These are phyloP conservation scores for Lepidiolamprologus cunningtoni DNA, from an alignment of 2,113 vertebrate genomes.

Conservation along the genomic window DNA sequence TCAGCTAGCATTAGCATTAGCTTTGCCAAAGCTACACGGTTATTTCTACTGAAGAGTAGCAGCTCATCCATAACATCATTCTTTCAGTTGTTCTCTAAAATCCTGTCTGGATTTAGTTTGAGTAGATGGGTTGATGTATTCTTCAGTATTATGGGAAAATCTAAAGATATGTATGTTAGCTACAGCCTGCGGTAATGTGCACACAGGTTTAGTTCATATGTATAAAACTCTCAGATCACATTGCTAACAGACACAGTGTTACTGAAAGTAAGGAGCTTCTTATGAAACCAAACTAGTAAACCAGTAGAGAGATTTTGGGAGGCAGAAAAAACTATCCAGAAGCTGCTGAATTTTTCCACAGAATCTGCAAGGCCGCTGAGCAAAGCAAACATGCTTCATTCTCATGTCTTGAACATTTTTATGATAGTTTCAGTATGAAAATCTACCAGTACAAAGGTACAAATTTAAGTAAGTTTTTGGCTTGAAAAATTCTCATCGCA, in stretches of 20 bases:
- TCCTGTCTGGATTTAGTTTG: not conserved
- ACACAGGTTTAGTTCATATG: rapidly evolving
- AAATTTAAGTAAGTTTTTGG: not conserved
- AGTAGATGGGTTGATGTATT: not conserved
- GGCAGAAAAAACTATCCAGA: not conserved
- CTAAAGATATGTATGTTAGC: not conserved
- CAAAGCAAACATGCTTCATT: not conserved
- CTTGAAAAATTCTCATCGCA: not conserved
- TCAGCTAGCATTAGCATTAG: not conserved
- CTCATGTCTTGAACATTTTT: not conserved
- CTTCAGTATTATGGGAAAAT: rapidly evolving
- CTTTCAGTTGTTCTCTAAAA: not conserved
- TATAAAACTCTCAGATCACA: not conserved
- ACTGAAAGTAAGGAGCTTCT: not conserved
- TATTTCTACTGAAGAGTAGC: not conserved
- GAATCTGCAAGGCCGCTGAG: not conserved
- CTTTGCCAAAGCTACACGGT: not conserved
- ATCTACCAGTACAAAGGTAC: not conserved
- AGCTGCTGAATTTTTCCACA: not conserved
- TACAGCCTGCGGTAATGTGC: not conserved
- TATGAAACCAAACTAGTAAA: not conserved
- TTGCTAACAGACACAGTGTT: not conserved
- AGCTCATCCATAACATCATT: not conserved
- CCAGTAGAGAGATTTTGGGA: not conserved
- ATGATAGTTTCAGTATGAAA: not conserved